Base-by-base conservation (phyloP, 2,113 vertebrate genomes). In the Poecile atricapillus region DNA sequence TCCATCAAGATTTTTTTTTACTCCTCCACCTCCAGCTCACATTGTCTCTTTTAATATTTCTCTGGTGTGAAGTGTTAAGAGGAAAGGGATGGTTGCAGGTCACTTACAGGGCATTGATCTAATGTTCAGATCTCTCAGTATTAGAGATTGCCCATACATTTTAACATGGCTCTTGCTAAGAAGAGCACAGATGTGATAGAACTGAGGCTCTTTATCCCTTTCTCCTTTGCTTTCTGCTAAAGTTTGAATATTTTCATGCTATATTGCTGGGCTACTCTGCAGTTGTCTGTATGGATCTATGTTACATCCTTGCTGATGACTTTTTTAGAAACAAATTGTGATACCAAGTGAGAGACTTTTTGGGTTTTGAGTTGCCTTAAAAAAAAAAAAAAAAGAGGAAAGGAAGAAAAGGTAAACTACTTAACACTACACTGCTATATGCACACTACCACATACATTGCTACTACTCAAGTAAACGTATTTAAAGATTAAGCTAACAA, bases 401-500 rank as follows among this genome's bases (percentile, higher is more conserved):
- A 24, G 58, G 82, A 67, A 23, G 16, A 46, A 76, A 68, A 47
- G 71, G 10, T 27, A 49, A 88, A n/a, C 9, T 41, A 31, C 1
- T 3, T 47, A 39, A 35, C 7, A n/a, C 23, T 67, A 63, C n/a
- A 15, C 15, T 77, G 28, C n/a, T 86, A 21, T 76, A 28, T 69
- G 28, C 68, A 58, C 3, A 9, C 46, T 70, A 27, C 50, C 18
- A 35, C 35, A 47, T 63, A 60, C 15, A 4, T 91, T 93, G 37
- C 56, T 82, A 37, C 52, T 44, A 25, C 12, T 39, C 9, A 43
- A 56, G 53, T 56, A 80, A 77, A 83, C 1, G 46, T 44, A 53
- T 87, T 91, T 77, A 63, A 94, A 74, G 68, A 74, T 84, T n/a
- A 78, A 52, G 60, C 56, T 93, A 84, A 89, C 60, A 79, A 89